Evolutionary conservation across 23 tunicate species (phyloP).

Genomic region (Ascidia mentula): DNA sequence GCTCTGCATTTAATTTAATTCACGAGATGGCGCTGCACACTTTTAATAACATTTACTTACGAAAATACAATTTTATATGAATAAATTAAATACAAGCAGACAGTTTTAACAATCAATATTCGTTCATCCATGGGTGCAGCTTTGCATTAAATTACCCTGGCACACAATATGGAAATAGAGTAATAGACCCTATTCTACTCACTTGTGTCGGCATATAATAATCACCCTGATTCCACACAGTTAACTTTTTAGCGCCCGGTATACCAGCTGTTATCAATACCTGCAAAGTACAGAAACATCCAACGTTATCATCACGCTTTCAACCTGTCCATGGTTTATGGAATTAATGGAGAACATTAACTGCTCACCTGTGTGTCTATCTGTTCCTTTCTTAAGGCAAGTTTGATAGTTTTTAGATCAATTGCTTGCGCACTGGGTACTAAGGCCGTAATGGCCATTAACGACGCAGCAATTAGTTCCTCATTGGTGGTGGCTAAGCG

Average conservation of each 20-base stretch:
- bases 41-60: no score
- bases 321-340: background rate
- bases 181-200: background rate
- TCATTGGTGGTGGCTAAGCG: constrained; percentile 20
- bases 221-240: constrained; percentile 43
- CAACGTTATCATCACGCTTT: background rate
- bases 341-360: background rate
- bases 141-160: no score
- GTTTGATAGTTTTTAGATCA: constrained; percentile 71
- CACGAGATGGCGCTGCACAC: no score
- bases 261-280: constrained; percentile 59
- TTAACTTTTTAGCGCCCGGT: constrained; percentile 67
- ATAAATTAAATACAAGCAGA: no score
- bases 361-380: constrained; percentile 56
- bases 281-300: constrained; percentile 33
- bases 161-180: background rate
- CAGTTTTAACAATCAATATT: no score
- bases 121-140: no score
- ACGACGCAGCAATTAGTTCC: constrained; percentile 22
- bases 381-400: constrained; percentile 67
- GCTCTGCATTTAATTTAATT: no score
- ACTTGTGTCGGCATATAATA: constrained; percentile 71
- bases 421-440: constrained; percentile 45
- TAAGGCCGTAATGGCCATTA: constrained; percentile 40
- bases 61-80: no score